A percentile compares a stretch with the other conserved stretches of the same genome.
Evolutionary conservation across 64 coral and sea anemone genomes (phyloP).

Genomic region (Montipora sp.): DNA sequence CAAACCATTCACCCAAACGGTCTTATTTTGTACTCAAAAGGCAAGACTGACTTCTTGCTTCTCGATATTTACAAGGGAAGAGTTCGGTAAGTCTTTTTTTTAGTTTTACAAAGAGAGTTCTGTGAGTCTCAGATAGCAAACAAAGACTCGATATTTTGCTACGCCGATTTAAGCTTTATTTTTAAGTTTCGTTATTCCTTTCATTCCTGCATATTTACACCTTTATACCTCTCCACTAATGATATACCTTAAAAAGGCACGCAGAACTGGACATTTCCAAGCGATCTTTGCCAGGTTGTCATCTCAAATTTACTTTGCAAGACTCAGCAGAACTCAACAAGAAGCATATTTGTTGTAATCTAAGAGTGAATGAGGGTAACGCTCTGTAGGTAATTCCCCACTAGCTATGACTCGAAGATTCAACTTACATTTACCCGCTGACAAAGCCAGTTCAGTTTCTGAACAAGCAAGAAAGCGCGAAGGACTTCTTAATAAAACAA

Average conservation of each 20-base stretch:
- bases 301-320: not conserved
- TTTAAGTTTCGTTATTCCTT: too few species aligned
- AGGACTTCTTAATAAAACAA: too few species aligned
- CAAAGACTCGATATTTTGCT: not conserved
- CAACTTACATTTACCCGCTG: not conserved
- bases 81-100: constrained; percentile 34
- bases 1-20: constrained; percentile 66
- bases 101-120: not conserved
- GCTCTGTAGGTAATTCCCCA: not conserved
- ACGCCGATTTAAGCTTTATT: too few species aligned
- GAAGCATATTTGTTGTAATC: not conserved
- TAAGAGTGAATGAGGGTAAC: not conserved
- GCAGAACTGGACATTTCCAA: too few species aligned
- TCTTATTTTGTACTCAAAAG: constrained; percentile 28
- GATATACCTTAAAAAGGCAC: too few species aligned
- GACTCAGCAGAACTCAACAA: not conserved
- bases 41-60: not conserved
- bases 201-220: too few species aligned
- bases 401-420: not conserved
- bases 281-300: too few species aligned
- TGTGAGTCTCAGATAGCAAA: not conserved
- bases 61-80: constrained; percentile 6
- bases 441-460: not conserved
- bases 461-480: not conserved
- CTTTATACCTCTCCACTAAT: too few species aligned